phyloP scores from a whole-genome alignment of 2,113 vertebrate genomes.

The Rhagologus leucostigma region DNA sequence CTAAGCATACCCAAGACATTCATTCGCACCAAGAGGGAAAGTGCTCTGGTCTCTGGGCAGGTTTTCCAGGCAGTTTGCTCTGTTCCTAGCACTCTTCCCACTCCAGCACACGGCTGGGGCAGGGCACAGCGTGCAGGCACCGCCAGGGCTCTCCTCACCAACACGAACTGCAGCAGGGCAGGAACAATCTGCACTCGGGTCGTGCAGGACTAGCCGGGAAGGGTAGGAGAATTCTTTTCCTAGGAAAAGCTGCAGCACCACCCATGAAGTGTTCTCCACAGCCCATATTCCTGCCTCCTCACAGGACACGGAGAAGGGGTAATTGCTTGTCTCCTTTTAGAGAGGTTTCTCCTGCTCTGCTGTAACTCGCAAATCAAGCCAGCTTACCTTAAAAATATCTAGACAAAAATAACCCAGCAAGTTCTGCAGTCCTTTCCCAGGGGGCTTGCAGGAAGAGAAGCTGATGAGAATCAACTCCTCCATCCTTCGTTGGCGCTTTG shows the following conservation, averaged over 20 bases:
- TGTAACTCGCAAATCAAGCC: not conserved
- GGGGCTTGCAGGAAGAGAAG: not conserved
- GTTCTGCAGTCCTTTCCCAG: not conserved
- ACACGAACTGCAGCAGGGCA: not conserved
- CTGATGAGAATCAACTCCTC: not conserved
- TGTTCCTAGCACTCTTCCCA: not conserved
- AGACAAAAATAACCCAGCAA: not conserved
- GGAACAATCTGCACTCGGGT: not conserved
- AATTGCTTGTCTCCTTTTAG: not conserved
- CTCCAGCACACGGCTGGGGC: accelerated
- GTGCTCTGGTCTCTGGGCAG: not conserved
- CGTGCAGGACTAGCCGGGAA: not conserved
- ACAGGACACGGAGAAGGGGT: not conserved
- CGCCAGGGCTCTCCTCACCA: not conserved
- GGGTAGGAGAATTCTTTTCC: not conserved
- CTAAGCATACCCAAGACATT: not conserved
- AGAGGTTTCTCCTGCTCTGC: not conserved
- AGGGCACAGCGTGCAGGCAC: accelerated
- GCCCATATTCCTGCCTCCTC: not conserved
- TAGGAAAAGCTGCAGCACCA: not conserved
- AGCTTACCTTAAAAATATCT: not conserved
- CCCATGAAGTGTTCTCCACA: not conserved
- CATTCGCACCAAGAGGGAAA: not conserved
- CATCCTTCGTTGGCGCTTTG: not conserved
- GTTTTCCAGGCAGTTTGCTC: not conserved